A percentile compares a stretch with the other conserved stretches of the same genome.
Evolutionary conservation across 2,113 vertebrate species (phyloP).

Genomic region (Lota lota): DNA sequence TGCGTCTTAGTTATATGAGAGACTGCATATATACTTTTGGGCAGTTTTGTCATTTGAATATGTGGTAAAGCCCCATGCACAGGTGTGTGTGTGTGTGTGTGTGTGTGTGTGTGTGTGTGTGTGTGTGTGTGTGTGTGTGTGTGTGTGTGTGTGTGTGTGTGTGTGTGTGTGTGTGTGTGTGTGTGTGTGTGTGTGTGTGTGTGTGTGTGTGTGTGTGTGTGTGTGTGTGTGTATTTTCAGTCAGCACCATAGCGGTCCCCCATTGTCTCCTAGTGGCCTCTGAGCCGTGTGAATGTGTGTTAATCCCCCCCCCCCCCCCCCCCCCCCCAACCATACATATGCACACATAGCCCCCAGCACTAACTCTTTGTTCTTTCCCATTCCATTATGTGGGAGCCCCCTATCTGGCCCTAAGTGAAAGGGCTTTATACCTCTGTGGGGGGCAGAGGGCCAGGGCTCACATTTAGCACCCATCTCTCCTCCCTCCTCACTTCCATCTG

Average conservation of each 20-base stretch:
- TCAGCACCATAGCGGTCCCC: too few species aligned
- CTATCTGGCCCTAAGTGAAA: not conserved
- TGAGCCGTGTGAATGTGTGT: constrained; percentile 2
- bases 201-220: not conserved
- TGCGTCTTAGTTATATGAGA: too few species aligned
- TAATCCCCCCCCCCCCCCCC: not conserved
- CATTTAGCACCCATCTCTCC: not conserved
- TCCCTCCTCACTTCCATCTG: not conserved
- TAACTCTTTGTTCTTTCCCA: not conserved
- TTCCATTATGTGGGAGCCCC: not conserved
- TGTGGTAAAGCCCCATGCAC: too few species aligned
- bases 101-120: too few species aligned
- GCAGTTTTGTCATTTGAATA: too few species aligned
- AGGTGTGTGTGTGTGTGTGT: too few species aligned
- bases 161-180: too few species aligned
- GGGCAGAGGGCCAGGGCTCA: not conserved
- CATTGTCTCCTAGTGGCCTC: not conserved
- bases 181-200: constrained; percentile 1
- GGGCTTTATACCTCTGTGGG: constrained; percentile 5
- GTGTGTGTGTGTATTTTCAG: not conserved
- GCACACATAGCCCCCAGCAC: not conserved
- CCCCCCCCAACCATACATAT: not conserved
- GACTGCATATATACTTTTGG: too few species aligned
- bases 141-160: too few species aligned
- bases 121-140: too few species aligned